A percentile compares a stretch with the other conserved stretches of the same genome.
Conservation (phyloP, 1,140 invertebrate species). For the Zeugodacus cucurbitae region DNA sequence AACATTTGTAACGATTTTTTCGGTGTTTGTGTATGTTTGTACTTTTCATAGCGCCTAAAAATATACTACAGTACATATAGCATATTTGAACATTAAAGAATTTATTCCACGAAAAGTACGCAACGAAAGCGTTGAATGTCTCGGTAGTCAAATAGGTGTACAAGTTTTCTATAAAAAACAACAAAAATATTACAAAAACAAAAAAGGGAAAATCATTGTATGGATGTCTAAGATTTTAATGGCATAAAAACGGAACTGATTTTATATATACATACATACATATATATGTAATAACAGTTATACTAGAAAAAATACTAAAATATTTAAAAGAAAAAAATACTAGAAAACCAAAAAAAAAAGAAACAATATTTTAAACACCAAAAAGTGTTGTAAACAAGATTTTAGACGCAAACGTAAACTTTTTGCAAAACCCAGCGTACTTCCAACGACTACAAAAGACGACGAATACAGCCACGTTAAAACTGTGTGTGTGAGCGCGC, state of each 20-base stretch:
- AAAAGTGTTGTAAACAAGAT: conserved; percentile 23
- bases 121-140: conserved; percentile 34
- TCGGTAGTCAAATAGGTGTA: conserved; percentile 9
- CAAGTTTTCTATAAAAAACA: not conserved
- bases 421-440: not conserved
- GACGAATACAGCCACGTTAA: conserved; percentile 10
- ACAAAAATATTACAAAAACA: not conserved
- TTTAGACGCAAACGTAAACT: conserved; percentile 13
- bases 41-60: conserved; percentile 37
- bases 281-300: conserved; percentile 5
- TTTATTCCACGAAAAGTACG: conserved; percentile 25
- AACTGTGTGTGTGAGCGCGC: not conserved
- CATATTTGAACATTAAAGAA: conserved; percentile 19
- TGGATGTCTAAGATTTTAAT: conserved; percentile 31
- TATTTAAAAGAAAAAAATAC: not conserved
- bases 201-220: conserved; percentile 26
- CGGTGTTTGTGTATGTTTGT: conserved; percentile 37
- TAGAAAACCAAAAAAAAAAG: not conserved
- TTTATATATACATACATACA: conserved; percentile 30
- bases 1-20: conserved; percentile 37
- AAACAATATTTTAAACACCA: conserved; percentile 29
- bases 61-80: not conserved
- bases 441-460: conserved; percentile 27
- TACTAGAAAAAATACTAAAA: conserved; percentile 9
- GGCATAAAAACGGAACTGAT: conserved; percentile 33